Evolutionary conservation across 2,888 invertebrate genomes (phyloP), one percentile per base, ranked within the genome.

Genomic region (Papilio elwesi): DNA sequence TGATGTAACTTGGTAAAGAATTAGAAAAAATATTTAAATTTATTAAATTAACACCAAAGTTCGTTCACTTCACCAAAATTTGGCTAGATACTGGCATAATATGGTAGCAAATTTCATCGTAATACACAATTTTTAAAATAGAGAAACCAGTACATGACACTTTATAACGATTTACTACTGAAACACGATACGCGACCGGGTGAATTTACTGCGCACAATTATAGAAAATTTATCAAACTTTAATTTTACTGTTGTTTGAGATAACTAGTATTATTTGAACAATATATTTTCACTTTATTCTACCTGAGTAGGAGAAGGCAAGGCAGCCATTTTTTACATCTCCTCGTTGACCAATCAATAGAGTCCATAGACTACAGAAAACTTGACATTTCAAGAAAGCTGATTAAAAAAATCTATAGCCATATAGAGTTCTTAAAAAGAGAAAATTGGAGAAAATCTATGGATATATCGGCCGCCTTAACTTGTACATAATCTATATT

Each of bases 251-350:
- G 74, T 51, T 75, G 76, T 78, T 76, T 72, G 74, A 76, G 75
- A 68, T 72, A 78, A 77, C 80, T 82, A 77, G 65, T 81, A 78
- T 79, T 72, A 75, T 79, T 83, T 75, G 75, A 82, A 79, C 83
- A 84, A 85, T 82, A 82, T 82, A 87, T 87, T 88, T 86, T 81
- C 81, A 82, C 85, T 82, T 83, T 86, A 79, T 88, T 92, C 93
- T 96, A 97, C 96, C 96, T 96, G 96, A 93, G 96, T 96, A 94
- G 97, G 96, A 95, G 96, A 97, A 94, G 96, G 97, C 96, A 97
- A 95, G 93, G 96, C 95, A 95, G 97, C 97, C 97, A 97, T 97
- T 96, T 97, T 96, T 94, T 89, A 94, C 94, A 94, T 94, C 91
- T 93, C 94, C 89, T 89, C 89, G 85, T 90, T 87, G 92, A 93